Base-by-base conservation (phyloP, 2,888 invertebrate genomes). In the Stenotaenia linearis region DNA sequence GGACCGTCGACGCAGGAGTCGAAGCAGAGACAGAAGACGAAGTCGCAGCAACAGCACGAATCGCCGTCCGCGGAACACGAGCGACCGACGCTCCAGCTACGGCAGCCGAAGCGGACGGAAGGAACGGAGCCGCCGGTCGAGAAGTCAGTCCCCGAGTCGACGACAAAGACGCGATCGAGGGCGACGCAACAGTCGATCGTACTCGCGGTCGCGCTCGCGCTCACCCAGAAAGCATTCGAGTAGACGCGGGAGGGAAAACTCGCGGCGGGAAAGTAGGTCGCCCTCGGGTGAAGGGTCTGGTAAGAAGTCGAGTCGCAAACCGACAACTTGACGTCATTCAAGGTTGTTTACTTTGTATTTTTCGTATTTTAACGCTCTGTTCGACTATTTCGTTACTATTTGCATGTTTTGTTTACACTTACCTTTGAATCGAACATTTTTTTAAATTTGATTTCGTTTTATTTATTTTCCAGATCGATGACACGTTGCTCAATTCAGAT, bases 261-360 rank as follows among this genome's bases (percentile, higher is more conserved):
- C 56, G 30, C n/a, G 74, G 9, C 78, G 79, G 18, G 74, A 79
- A 30, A 81, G 81, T 75, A 78, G 80, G 76, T 79, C 79, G 35
- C 78, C 80, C 80, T 82, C 80, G n/a, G 74, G 75, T 75, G 79
- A 79, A 37, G 83, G 84, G 80, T 83, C 83, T 83, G 86, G 86
- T 86, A 86, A 86, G 85, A 85, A 84, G 84, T 84, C 85, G 81
- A 84, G 85, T 84, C 83, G 84, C 82, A 85, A 85, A 84, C 84
- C 83, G 84, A 84, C 84, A 84, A 84, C 84, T 84, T 84, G 84
- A 83, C 84, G 84, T 79, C 80, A 82, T 78, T 84, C 84, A 84
- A 85, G 85, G 85, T 85, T 84, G 84, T 80, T 78, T 75, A 50
- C 69, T 15, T 77, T 69, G 7, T 15, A 32, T 40, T 37, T 37